Percentiles rank a stretch among this genome's conserved stretches.
phyloP scores from a whole-genome alignment of 1,140 invertebrate genomes.

The Zaprionus nigranus region DNA sequence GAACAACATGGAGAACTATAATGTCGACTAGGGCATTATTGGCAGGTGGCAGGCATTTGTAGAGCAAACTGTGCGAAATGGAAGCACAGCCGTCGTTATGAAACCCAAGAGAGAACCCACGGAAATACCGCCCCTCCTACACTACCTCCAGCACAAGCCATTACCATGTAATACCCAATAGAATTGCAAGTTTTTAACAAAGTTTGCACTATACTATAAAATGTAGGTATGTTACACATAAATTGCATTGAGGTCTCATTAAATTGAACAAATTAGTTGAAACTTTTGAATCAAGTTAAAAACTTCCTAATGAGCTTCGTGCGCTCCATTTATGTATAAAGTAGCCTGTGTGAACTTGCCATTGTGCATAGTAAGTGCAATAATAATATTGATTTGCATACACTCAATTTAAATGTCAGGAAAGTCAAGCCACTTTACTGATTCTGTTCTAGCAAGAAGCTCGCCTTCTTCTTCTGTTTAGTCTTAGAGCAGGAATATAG shows the following conservation, averaged over 20 bases:
- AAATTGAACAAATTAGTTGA: conserved; percentile 7
- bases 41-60: conserved; percentile 21
- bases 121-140: not conserved
- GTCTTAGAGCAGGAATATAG: no score
- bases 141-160: not conserved
- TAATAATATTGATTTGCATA: no score
- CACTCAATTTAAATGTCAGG: no score
- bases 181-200: not conserved
- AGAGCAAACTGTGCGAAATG: conserved; percentile 7
- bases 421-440: no score
- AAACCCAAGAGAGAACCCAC: conserved; percentile 4
- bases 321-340: no score
- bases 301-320: not conserved
- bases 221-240: not conserved
- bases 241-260: conserved; percentile 11
- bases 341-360: no score
- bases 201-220: not conserved
- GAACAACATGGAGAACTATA: conserved; percentile 18
- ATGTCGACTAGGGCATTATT: conserved; percentile 20
- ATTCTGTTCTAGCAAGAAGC: no score
- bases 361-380: no score
- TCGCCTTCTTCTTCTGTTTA: no score
- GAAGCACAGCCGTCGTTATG: conserved; percentile 21
- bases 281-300: conserved; percentile 1
- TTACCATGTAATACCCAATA: not conserved